Conservation (phyloP, 2,888 invertebrate species). For the Dorcus hopei region DNA sequence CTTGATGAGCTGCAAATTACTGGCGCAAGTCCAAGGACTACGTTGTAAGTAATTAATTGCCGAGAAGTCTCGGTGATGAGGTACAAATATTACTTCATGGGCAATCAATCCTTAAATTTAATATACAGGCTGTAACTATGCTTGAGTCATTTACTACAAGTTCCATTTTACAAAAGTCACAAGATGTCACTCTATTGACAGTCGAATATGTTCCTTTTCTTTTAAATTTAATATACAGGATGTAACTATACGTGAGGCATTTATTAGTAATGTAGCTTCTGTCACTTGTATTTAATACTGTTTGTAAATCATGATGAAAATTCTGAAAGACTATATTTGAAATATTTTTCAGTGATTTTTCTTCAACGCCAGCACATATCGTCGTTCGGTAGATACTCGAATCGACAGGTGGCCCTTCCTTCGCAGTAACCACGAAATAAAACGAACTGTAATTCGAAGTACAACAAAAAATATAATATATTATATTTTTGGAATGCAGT, state of each 20-base stretch:
- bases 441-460: neutral
- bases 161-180: too few species aligned
- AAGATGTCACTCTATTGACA: too few species aligned
- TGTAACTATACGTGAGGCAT: too few species aligned
- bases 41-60: constrained; percentile 15
- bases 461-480: constrained; percentile 8
- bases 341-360: neutral
- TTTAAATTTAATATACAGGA: too few species aligned
- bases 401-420: neutral
- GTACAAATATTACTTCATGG: too few species aligned
- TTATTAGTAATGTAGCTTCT: too few species aligned
- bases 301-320: too few species aligned
- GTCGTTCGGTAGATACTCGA: neutral
- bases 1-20: constrained; percentile 17
- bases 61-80: too few species aligned
- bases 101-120: neutral
- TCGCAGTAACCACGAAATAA: too few species aligned
- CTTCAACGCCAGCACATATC: neutral
- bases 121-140: neutral
- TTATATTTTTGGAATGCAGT: constrained; percentile 15
- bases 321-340: too few species aligned
- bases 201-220: too few species aligned
- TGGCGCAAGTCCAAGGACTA: constrained; percentile 18
- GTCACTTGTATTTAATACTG: neutral
- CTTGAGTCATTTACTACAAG: too few species aligned